These are phyloP conservation scores for Eurystomus gularis DNA, from an alignment of 2,113 vertebrate genomes.

Conservation along the genomic window DNA sequence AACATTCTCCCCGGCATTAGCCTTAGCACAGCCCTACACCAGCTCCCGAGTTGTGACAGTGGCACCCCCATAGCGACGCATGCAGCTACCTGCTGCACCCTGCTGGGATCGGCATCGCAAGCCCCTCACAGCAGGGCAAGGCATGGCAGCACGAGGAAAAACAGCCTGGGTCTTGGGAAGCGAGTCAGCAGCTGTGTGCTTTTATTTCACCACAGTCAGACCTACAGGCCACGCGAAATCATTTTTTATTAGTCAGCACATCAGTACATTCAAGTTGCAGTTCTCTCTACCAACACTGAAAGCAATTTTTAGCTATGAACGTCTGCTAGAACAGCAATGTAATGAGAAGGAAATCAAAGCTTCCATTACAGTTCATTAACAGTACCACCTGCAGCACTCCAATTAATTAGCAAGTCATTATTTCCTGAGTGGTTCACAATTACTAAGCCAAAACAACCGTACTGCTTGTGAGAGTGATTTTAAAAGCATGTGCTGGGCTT, in stretches of 20 bases:
- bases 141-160: neutral
- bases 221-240: neutral
- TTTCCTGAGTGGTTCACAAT: neutral
- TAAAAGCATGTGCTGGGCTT: neutral
- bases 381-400: neutral
- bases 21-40: too few relatives aligned
- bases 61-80: neutral
- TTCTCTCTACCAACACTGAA: neutral
- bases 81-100: neutral
- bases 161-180: neutral
- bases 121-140: neutral
- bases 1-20: neutral
- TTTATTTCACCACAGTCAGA: neutral
- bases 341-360: neutral
- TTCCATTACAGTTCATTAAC: neutral
- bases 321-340: neutral
- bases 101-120: neutral
- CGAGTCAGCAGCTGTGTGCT: neutral
- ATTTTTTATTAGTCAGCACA: neutral
- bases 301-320: neutral
- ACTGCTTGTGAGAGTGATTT: neutral
- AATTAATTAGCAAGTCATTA: neutral
- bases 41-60: too few relatives aligned
- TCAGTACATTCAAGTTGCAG: neutral
- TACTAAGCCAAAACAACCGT: neutral